Conservation (phyloP, 2,888 invertebrate genomes). For the Escarpia spicata region DNA sequence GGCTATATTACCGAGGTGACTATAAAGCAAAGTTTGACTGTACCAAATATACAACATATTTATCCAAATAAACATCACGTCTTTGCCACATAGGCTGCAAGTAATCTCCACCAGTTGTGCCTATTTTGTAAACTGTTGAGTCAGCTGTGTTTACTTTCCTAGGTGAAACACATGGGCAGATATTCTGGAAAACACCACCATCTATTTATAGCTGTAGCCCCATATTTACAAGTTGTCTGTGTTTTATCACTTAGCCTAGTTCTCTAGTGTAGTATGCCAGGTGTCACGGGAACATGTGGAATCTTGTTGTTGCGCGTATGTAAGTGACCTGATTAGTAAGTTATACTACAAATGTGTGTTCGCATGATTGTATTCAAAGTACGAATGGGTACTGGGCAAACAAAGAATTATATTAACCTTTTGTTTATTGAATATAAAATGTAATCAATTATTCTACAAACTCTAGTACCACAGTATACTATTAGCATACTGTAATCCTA, state of each 20-base stretch:
- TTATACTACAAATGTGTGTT: background rate
- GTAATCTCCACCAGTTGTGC: background rate
- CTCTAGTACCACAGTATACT: background rate
- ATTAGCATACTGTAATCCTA: background rate
- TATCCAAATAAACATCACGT: background rate
- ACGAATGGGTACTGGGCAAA: background rate
- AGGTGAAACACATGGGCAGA: background rate
- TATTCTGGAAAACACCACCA: conserved; percentile 12
- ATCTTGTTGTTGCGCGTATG: background rate
- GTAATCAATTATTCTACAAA: background rate
- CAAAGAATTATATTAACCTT: background rate
- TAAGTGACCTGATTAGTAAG: background rate
- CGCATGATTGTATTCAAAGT: background rate
- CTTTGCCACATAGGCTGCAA: background rate
- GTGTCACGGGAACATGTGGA: background rate
- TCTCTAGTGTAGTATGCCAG: background rate
- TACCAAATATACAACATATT: background rate
- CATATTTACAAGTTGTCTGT: background rate
- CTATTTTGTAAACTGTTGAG: background rate
- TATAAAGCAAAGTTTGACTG: too few species aligned
- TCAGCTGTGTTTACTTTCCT: background rate
- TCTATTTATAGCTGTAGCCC: background rate
- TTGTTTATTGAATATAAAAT: background rate
- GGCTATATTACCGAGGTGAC: too few species aligned
- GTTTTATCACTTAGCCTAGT: background rate